Evolutionary conservation across 2,113 vertebrate species (phyloP), one percentile per base, ranked within the genome.

Genomic region (Morone chrysops): DNA sequence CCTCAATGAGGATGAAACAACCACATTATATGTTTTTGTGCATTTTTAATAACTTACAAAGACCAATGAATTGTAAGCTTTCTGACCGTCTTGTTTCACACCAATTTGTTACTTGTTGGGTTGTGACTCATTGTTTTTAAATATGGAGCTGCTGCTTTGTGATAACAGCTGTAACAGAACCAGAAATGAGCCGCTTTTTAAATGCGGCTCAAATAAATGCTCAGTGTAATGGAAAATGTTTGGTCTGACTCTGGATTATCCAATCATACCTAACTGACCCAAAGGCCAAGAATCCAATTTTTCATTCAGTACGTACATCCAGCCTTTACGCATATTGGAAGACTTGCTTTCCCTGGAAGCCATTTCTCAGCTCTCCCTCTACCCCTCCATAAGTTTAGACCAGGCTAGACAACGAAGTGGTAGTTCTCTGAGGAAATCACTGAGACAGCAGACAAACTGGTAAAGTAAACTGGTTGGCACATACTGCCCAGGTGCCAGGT

Each of bases 281-380:
- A 80, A 31, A 72, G 78, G 82, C 80, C 60, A 82, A 45, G 20
- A 81, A 79, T 78, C 54, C 43, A 70, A 63, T 80, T 84, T 85
- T 80, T 74, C 9, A 85, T 85, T 84, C 73, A 57, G 11, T 31
- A n/a, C 48, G 10, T 76, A 68, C 25, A 45, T 63, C 63, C 62
- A 36, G 40, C 18, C 20, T 78, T 54, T 51, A 59, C 10, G 12
- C 25, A 47, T 56, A 74, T 65, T 75, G 40, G 47, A 78, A 47
- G 50, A 38, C 53, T 60, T 51, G 48, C 48, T 81, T 79, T 78
- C 17, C 85, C 75, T 73, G 74, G 60, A 85, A 88, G 80, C 61
- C 14, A 11, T 36, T 70, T 62, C 57, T 31, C 59, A 51, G 61
- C 48, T 62, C 43, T 86, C 66, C 67, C 61, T 25, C 70, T 53